A percentile compares a stretch with the other conserved stretches of the same genome.
These are phyloP conservation scores for Cacatua alba DNA, from an alignment of 2,113 vertebrate genomes.

Conservation along the genomic window DNA sequence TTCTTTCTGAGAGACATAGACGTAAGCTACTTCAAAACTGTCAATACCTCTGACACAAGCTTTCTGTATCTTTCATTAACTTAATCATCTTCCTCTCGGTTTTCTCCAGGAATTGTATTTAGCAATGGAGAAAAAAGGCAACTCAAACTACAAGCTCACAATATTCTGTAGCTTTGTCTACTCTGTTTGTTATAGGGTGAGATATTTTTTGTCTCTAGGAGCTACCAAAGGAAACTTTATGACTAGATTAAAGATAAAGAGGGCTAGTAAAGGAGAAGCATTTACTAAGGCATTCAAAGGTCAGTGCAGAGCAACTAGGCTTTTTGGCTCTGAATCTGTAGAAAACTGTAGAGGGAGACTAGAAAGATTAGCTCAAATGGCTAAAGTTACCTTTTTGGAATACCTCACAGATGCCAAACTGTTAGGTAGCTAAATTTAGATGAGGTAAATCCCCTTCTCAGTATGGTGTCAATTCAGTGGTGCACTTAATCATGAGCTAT, in stretches of 20 bases:
- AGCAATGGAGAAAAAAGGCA: neutral
- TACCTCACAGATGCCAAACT: neutral
- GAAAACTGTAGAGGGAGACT: neutral
- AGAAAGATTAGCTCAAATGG: neutral
- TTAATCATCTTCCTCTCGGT: neutral
- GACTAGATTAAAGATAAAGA: neutral
- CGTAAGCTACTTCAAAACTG: neutral
- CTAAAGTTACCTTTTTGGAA: neutral
- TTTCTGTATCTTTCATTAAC: neutral
- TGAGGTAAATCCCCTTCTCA: neutral
- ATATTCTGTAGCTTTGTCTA: neutral
- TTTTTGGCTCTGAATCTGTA: neutral
- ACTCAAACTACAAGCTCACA: neutral
- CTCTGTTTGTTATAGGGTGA: neutral
- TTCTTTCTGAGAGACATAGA: neutral
- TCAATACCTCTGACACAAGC: neutral
- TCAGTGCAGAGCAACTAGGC: neutral
- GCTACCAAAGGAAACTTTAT: neutral
- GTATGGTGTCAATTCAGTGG: neutral
- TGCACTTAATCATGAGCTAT: neutral
- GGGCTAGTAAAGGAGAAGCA: neutral
- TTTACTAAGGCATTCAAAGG: neutral
- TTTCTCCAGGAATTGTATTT: neutral
- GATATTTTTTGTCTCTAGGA: neutral
- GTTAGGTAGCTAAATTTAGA: neutral